A percentile compares a stretch with the other conserved stretches of the same genome.
These are phyloP conservation scores for Drosophila pectinifera DNA, from an alignment of 1,140 invertebrate species.

Conservation along the genomic window DNA sequence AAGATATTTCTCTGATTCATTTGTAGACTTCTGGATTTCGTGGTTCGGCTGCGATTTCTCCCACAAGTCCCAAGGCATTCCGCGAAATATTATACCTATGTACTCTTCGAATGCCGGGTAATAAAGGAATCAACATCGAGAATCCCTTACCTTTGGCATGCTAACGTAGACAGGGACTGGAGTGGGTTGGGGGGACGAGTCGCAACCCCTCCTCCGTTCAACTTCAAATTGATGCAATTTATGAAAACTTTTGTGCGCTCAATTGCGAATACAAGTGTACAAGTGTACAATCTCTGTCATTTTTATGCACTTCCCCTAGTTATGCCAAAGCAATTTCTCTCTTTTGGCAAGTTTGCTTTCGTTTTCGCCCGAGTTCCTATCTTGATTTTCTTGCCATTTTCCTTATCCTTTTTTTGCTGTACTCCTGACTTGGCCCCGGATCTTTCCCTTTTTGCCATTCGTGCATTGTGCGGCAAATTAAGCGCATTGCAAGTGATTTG, in stretches of 20 bases:
- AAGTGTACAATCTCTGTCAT: constrained; percentile 69
- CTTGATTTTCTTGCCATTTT: constrained; percentile 48
- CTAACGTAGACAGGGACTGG: constrained; percentile 19
- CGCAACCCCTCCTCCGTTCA: not conserved
- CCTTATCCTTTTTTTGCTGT: constrained; percentile 6
- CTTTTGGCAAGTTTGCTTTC: constrained; percentile 45
- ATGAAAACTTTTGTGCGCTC: constrained; percentile 82
- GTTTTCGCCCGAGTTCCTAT: constrained; percentile 47
- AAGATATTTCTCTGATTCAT: no score
- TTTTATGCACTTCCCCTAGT: constrained; percentile 73
- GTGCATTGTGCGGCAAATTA: constrained; percentile 77
- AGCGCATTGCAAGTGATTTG: constrained; percentile 76
- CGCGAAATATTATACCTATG: not conserved
- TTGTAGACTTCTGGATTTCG: no score
- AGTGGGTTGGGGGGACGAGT: no score
- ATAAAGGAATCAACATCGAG: constrained; percentile 46
- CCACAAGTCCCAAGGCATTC: not conserved
- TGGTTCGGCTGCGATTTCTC: not conserved
- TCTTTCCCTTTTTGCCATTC: constrained; percentile 34
- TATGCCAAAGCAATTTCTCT: constrained; percentile 76
- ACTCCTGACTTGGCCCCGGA: constrained; percentile 1
- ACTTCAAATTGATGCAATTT: constrained; percentile 81
- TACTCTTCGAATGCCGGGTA: constrained; percentile 2
- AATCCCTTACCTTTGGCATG: constrained; percentile 67
- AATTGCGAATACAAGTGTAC: constrained; percentile 73